phyloP scores from a whole-genome alignment of 2,888 invertebrate genomes.

The Orthosia incerta region DNA sequence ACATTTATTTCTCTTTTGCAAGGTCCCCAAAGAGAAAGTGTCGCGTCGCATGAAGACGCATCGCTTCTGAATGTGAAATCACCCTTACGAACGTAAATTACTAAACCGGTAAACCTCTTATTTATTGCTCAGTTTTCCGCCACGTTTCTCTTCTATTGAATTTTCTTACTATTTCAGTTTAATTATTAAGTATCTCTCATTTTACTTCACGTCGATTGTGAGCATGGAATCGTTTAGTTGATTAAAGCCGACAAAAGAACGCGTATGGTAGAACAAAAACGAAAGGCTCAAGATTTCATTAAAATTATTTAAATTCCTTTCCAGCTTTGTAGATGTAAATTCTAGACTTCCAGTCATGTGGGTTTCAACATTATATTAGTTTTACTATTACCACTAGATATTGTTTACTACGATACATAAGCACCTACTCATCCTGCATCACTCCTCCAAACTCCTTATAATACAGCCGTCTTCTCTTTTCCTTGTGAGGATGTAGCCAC shows the following conservation, averaged over 20 bases:
- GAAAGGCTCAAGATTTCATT: background rate
- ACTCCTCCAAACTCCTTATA: background rate
- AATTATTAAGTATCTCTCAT: constrained; percentile 15
- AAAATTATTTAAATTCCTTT: background rate
- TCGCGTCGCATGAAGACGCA: background rate
- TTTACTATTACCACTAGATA: too few species aligned
- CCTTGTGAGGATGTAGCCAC: too few species aligned
- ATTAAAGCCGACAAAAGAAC: background rate
- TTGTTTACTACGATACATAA: background rate
- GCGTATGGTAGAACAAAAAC: background rate
- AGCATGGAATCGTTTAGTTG: constrained; percentile 3
- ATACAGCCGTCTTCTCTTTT: background rate
- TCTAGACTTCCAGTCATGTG: constrained; percentile 56
- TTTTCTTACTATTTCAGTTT: constrained; percentile 33
- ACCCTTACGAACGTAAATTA: constrained; percentile 48
- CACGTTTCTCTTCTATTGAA: constrained; percentile 30
- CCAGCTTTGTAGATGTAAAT: constrained; percentile 49
- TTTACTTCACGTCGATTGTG: constrained; percentile 2
- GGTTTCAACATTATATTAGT: background rate
- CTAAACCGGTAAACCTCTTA: constrained; percentile 56
- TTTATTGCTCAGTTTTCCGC: constrained; percentile 48
- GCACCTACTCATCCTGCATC: background rate
- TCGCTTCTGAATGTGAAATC: background rate
- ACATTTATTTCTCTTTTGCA: background rate
- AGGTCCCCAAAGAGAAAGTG: background rate